Base-by-base conservation (phyloP, 2,113 vertebrate species). In the Sterna hirundo region DNA sequence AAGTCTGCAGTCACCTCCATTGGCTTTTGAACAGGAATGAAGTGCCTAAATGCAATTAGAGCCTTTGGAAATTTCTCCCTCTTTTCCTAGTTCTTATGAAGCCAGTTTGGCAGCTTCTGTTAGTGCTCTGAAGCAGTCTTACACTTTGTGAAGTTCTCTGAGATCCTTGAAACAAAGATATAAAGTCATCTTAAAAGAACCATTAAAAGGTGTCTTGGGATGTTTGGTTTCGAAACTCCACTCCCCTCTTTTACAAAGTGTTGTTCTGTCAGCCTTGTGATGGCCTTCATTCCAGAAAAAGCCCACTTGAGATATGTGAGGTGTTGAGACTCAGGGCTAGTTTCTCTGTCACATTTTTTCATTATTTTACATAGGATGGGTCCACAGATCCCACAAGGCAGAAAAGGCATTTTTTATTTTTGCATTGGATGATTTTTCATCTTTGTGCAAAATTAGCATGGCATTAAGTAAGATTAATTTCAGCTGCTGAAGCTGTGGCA, bases 381-480 rank as follows among this genome's bases (percentile, higher is more conserved):
- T 80, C 40, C 34, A 69, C 36, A 92, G 68, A 65, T 3, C 68
- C 8, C 75, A 74, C 5, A 57, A 58, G 68, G 21, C 20, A 80
- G 40, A 93, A 83, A 81, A 61, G 6, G 7, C 9, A 44, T 47
- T 83, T 88, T 55, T 62, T 57, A 11, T 61, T 88, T 90, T 61
- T 90, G 44, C 55, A 66, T 29, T 74, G 64, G 40, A 61, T 46
- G 58, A 36, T 88, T 86, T 80, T 34, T 83, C 71, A 81, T 61
- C 44, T 62, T 86, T n/a, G 27, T 83, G 46, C 36, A 90, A 95
- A 91, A 92, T 68, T 81, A 94, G 29, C 46, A 81, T 18, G 62
- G 27, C 36, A 74, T 62, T 83, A 92, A 86, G 71, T 19, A 91
- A 94, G 83, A 92, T 78, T 83, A 81, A 88, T 88, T 88, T 92